Evolutionary conservation across 2,797 vertebrate genomes (phyloP).

Genomic region (Artibeus jamaicensis): DNA sequence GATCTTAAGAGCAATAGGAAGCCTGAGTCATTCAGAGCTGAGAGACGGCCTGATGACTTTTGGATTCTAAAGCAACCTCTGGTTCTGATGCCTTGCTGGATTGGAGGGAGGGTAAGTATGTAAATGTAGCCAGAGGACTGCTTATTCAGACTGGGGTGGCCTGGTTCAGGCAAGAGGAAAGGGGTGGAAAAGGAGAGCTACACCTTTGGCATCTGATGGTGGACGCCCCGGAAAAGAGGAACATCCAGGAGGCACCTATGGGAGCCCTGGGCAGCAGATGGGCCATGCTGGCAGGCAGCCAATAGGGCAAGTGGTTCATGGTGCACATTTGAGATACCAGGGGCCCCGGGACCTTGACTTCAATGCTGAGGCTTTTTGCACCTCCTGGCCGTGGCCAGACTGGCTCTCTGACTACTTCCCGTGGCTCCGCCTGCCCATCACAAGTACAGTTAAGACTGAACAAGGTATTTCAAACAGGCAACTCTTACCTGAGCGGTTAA

Average conservation of each 20-base stretch:
- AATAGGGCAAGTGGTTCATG: accelerated
- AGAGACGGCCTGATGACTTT: neutral
- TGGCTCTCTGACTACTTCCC: neutral
- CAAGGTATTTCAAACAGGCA: neutral
- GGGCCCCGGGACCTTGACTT: neutral
- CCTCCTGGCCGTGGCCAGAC: no score
- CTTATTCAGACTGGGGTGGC: accelerated
- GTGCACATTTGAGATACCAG: no score
- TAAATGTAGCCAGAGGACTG: neutral
- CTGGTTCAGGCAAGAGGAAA: neutral
- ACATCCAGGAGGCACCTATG: accelerated
- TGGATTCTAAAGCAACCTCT: neutral
- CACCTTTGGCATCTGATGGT: neutral
- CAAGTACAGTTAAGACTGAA: neutral
- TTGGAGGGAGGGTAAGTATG: accelerated
- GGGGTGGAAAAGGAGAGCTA: neutral
- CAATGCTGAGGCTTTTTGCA: accelerated
- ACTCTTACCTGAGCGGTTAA: neutral
- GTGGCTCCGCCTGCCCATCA: neutral
- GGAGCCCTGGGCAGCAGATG: no score
- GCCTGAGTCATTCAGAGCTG: neutral
- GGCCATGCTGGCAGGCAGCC: accelerated
- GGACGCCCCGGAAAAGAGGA: accelerated
- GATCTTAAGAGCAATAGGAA: neutral
- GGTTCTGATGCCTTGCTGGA: neutral